Percentiles rank a stretch among this genome's conserved stretches.
Evolutionary conservation across 1,140 invertebrate species (phyloP).

Genomic region (Saccostrea echinata): DNA sequence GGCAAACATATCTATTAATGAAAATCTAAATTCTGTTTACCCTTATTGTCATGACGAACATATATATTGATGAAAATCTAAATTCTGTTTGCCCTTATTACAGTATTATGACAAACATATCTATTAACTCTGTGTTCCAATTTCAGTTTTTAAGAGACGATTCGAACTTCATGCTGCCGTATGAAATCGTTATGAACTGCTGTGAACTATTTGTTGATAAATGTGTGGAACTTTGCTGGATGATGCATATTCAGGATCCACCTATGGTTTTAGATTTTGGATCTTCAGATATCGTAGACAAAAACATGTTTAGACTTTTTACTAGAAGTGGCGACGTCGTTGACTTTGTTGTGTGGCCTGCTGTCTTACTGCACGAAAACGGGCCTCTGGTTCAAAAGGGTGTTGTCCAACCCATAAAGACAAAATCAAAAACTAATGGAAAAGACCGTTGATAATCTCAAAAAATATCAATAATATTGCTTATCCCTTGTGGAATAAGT

Average conservation of each 20-base stretch:
- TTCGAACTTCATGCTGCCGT: neutral
- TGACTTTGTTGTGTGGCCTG: constrained; percentile 56
- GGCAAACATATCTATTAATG: too few relatives aligned
- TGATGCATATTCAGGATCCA: constrained; percentile 49
- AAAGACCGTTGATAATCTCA: neutral
- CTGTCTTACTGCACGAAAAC: constrained; percentile 45
- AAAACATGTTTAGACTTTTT: constrained; percentile 21
- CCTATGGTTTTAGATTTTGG: constrained; percentile 38
- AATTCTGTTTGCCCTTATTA: too few relatives aligned
- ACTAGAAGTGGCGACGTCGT: constrained; percentile 32
- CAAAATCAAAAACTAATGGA: neutral
- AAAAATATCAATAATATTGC: too few relatives aligned
- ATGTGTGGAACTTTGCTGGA: constrained; percentile 56
- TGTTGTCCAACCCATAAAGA: constrained; percentile 46
- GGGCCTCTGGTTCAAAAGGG: constrained; percentile 52
- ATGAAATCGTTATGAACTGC: neutral
- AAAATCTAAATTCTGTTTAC: too few relatives aligned
- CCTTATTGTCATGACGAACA: too few relatives aligned
- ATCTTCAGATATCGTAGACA: constrained; percentile 40
- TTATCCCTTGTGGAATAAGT: too few relatives aligned
- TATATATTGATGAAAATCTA: too few relatives aligned
- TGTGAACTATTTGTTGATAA: constrained; percentile 38
- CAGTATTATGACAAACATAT: too few relatives aligned
- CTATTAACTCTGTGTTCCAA: neutral
- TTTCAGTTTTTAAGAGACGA: neutral